phyloP scores from a whole-genome alignment of 2,888 invertebrate genomes.

The Calliopum simillimum region DNA sequence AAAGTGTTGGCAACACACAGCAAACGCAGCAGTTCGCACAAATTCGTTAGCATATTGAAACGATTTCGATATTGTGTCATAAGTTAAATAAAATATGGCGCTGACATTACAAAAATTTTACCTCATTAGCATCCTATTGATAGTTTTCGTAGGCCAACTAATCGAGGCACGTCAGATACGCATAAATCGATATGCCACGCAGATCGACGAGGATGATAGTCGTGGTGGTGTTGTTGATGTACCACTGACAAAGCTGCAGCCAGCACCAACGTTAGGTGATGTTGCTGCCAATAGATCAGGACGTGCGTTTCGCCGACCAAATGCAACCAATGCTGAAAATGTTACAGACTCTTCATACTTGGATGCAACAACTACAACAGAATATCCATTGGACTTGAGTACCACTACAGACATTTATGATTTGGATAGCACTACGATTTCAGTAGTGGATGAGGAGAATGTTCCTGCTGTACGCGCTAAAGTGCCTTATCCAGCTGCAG shows the following conservation, averaged over 20 bases:
- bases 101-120: background rate
- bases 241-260: constrained; percentile 47
- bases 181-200: constrained; percentile 55
- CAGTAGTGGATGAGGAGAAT: background rate
- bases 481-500: constrained; percentile 57
- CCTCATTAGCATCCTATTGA: constrained; percentile 33
- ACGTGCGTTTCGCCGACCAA: constrained; percentile 54
- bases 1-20: constrained; percentile 25
- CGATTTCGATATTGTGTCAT: background rate
- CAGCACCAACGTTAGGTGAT: constrained; percentile 39
- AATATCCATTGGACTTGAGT: constrained; percentile 41
- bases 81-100: background rate
- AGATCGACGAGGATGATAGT: constrained; percentile 50
- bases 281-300: constrained; percentile 58
- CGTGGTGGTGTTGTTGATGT: constrained; percentile 43
- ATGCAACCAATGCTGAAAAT: constrained; percentile 41
- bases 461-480: constrained; percentile 43
- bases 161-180: constrained; percentile 56
- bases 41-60: background rate
- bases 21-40: background rate
- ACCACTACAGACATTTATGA: constrained; percentile 42
- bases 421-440: constrained; percentile 40
- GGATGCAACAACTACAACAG: constrained; percentile 46
- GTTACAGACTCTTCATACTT: constrained; percentile 27
- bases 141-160: constrained; percentile 15